These are phyloP conservation scores for Nannoperca australis DNA, from an alignment of 2,797 vertebrate species.

Conservation along the genomic window DNA sequence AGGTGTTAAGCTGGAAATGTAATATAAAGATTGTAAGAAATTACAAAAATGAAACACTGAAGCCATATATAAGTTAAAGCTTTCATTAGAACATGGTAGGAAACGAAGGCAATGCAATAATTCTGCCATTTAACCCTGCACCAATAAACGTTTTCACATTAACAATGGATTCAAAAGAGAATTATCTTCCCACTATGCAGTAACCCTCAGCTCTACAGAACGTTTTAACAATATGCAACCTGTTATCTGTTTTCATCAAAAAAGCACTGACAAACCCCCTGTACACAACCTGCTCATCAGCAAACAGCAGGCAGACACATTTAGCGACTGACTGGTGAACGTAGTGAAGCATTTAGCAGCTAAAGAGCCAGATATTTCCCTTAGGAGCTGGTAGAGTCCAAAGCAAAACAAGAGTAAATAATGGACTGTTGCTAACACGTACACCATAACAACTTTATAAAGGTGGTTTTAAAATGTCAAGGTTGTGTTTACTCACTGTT, in stretches of 20 bases:
- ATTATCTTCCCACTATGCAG: too few species aligned
- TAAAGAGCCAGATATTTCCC: too few species aligned
- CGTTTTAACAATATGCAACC: neutral
- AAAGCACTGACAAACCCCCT: neutral
- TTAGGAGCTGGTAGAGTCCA: neutral
- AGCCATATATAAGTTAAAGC: neutral
- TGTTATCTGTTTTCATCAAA: neutral
- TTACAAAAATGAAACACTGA: neutral
- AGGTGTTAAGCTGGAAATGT: neutral
- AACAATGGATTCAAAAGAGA: neutral
- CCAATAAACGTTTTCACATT: neutral
- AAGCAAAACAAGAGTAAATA: neutral
- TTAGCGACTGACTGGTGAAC: neutral
- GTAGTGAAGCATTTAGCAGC: neutral
- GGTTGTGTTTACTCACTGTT: neutral
- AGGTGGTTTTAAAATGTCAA: neutral
- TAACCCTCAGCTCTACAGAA: neutral
- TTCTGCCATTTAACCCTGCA: neutral
- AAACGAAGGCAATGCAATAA: neutral
- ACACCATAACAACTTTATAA: neutral
- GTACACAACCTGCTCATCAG: neutral
- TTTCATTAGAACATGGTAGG: neutral
- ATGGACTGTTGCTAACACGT: neutral
- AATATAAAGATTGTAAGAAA: too few species aligned
- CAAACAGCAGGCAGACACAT: neutral